phyloP scores from a whole-genome alignment of 2,797 vertebrate genomes.

The Chiroxiphia lanceolata region DNA sequence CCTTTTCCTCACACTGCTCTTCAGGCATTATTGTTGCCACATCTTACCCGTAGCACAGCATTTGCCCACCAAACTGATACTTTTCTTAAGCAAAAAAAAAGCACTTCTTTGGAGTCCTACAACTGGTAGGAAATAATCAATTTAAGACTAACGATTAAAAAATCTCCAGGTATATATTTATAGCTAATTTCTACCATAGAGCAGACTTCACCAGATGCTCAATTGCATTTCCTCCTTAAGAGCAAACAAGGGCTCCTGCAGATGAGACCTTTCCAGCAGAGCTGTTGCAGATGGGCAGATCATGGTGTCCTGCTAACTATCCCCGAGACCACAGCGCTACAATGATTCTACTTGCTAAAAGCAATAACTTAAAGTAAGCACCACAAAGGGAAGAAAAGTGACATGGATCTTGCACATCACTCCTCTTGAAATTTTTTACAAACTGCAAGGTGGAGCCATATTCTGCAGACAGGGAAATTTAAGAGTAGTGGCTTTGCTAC shows the following conservation, averaged over 20 bases:
- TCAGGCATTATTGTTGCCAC: not conserved
- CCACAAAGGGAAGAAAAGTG: not conserved
- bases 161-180: conserved; percentile 2
- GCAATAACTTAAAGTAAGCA: not conserved
- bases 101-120: not conserved
- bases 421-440: not conserved
- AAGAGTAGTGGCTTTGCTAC: not conserved
- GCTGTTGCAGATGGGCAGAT: conserved; percentile 21
- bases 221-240: conserved; percentile 7
- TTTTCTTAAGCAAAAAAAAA: not conserved
- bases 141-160: conserved; percentile 30
- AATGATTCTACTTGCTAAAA: not conserved
- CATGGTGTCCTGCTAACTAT: not conserved
- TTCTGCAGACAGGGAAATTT: not conserved
- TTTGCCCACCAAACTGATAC: not conserved
- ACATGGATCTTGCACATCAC: not conserved
- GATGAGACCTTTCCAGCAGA: conserved; percentile 30
- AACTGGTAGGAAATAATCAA: not conserved
- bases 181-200: not conserved
- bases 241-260: conserved; percentile 45
- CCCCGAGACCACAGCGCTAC: not conserved
- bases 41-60: not conserved
- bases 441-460: not conserved
- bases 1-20: not conserved
- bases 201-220: conserved; percentile 33